Conservation (phyloP, 2,888 invertebrate genomes). For the Notocelia uddmanniana region DNA sequence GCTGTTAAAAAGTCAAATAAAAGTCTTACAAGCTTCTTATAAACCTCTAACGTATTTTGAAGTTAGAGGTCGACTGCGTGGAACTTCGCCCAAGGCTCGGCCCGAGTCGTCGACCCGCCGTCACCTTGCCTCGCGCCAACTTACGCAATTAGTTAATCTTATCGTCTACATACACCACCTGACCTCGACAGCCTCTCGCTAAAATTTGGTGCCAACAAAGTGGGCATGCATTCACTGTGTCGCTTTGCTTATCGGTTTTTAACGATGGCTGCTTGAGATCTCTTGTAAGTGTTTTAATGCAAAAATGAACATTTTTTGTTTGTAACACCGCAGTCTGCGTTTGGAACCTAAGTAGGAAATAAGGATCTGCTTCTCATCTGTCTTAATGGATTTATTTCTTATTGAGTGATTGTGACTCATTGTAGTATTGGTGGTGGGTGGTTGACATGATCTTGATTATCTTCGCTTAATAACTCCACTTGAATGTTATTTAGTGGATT, state of each 20-base stretch:
- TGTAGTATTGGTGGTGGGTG: too few species aligned
- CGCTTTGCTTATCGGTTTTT: conserved; percentile 8
- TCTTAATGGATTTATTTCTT: too few species aligned
- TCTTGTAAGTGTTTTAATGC: background rate
- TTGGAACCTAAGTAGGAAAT: too few species aligned
- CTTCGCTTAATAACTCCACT: background rate
- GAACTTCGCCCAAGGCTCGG: conserved; percentile 79
- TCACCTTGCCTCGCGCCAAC: conserved; percentile 81
- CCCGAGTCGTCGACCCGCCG: conserved; percentile 81
- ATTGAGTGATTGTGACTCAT: too few species aligned
- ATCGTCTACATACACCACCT: conserved; percentile 81
- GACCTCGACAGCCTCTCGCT: conserved; percentile 75
- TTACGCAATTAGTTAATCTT: conserved; percentile 85
- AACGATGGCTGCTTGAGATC: background rate
- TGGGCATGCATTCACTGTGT: conserved; percentile 48
- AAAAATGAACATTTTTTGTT: too few species aligned
- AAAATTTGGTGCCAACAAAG: conserved; percentile 65
- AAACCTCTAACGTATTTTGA: conserved; percentile 53
- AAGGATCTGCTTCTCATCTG: too few species aligned
- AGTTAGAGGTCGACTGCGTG: conserved; percentile 75
- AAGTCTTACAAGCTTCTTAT: background rate
- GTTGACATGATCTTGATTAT: background rate
- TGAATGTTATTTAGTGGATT: background rate
- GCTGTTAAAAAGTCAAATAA: too few species aligned
- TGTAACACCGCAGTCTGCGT: too few species aligned